Base-by-base conservation (phyloP, 2,113 vertebrate genomes). In the Channa argus region DNA sequence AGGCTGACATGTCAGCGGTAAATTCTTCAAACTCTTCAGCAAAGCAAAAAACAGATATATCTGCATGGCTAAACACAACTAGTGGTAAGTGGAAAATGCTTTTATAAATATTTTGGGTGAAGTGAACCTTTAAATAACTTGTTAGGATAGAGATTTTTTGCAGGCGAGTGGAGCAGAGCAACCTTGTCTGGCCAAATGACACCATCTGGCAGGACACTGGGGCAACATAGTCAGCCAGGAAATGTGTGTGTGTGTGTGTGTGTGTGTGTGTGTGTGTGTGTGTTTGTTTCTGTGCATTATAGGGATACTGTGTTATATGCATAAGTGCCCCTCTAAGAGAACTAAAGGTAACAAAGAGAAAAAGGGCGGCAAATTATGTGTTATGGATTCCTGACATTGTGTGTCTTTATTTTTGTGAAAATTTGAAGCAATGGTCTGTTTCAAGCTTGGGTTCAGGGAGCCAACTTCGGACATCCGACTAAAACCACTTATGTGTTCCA, bases 151-250 rank as follows among this genome's bases (percentile, higher is more conserved):
- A 80, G n/a, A 63, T 71, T 69, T 80, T 74, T 60, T 79, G 47
- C 59, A 61, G 76, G 45, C 61, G 63, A 74, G 66, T 60, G 71
- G 50, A 77, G 72, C 82, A 74, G 68, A 77, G 78, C 63, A 81
- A 84, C 77, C 74, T 71, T 86, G 79, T 80, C 75, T 61, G 77
- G 82, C 82, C 83, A 88, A 85, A 88, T 85, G 81, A 88, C 86
- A 87, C 83, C 86, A 88, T 92, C 88, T 92, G 89, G 77, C 76
- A 81, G 85, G 84, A 84, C 73, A 64, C 73, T 72, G 79, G 73
- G 83, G 80, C 85, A 82, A 52, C 79, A 74, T 74, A 65, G 77
- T 71, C 63, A 83, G 72, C 72, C 50, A 72, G 69, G 51, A 60
- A 71, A 6, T 4, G 41, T 64, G 37, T 62, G 41, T 52, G 59